These are phyloP conservation scores for Heliornis fulica DNA, from an alignment of 2,113 vertebrate species.

Conservation along the genomic window DNA sequence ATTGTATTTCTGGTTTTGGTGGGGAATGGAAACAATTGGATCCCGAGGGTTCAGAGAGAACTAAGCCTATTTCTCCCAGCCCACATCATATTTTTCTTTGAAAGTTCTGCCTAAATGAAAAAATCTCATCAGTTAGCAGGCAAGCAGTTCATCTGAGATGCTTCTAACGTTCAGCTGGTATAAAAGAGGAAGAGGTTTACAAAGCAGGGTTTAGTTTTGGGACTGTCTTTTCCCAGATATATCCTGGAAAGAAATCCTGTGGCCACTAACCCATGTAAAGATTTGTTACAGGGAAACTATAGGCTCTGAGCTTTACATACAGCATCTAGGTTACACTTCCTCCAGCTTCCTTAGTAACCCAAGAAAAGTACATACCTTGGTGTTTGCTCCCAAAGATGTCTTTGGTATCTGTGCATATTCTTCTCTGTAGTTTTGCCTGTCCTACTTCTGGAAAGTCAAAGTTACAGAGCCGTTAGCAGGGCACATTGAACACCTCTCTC, in stretches of 20 bases:
- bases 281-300: not conserved
- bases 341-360: not conserved
- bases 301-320: not conserved
- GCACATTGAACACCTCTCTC: not conserved
- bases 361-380: not conserved
- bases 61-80: not conserved
- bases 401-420: not conserved
- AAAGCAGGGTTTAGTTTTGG: not conserved
- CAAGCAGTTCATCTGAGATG: not conserved
- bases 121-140: not conserved
- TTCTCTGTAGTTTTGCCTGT: not conserved
- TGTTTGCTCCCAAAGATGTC: not conserved
- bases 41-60: not conserved
- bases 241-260: not conserved
- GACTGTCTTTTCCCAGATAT: not conserved
- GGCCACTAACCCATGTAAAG: not conserved
- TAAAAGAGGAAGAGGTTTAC: not conserved
- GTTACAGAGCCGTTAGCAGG: not conserved
- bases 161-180: not conserved
- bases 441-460: not conserved
- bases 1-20: not conserved
- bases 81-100: not conserved
- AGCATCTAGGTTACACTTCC: not conserved
- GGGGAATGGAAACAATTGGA: not conserved
- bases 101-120: not conserved